phyloP scores from a whole-genome alignment of 2,113 vertebrate genomes.

The Formicarius rufipectus region DNA sequence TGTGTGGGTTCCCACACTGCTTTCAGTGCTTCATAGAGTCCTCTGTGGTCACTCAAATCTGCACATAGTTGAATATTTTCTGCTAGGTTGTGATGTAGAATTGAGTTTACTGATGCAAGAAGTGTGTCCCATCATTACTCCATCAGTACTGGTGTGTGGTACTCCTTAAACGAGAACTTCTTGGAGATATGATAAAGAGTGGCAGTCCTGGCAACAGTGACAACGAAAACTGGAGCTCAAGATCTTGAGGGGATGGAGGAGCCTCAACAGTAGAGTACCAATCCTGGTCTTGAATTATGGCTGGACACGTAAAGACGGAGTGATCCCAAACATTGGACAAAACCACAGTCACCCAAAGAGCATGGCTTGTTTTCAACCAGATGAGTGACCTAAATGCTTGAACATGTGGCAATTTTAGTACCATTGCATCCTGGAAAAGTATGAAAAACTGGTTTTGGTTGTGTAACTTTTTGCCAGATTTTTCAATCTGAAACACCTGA shows the following conservation, averaged over 20 bases:
- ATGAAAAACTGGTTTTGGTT: background rate
- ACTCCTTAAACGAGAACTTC: accelerated
- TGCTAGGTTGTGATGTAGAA: too few relatives aligned
- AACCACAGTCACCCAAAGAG: background rate
- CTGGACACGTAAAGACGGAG: accelerated
- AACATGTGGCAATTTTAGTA: background rate
- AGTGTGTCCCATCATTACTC: background rate
- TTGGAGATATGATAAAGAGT: too few relatives aligned
- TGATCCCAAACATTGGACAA: background rate
- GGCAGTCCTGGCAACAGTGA: accelerated
- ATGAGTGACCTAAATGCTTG: background rate
- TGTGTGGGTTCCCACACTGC: too few relatives aligned
- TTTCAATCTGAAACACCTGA: background rate
- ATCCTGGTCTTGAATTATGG: background rate
- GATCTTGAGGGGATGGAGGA: background rate
- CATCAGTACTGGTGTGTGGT: accelerated
- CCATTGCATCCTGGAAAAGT: background rate
- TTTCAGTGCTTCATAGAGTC: too few relatives aligned
- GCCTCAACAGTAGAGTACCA: background rate
- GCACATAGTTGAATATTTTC: too few relatives aligned
- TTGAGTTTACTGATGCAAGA: background rate
- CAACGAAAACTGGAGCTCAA: background rate
- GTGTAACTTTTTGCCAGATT: background rate
- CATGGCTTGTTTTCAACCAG: background rate
- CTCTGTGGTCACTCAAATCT: too few relatives aligned